Evolutionary conservation across 2,888 invertebrate genomes (phyloP), one percentile per base, ranked within the genome.

Genomic region (Aphidoletes aphidimyza): DNA sequence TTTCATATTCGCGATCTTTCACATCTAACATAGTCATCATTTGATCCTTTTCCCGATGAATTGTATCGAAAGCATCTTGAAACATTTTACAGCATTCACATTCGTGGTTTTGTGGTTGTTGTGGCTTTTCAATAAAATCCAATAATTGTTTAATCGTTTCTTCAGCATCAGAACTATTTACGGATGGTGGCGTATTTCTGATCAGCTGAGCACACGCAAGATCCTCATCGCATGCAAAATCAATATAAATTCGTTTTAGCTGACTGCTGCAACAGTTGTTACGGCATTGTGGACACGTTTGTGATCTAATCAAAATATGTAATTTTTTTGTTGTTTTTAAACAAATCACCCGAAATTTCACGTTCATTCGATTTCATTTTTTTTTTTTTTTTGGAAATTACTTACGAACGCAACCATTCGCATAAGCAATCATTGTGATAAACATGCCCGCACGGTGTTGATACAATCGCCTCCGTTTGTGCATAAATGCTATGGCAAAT

Each of bases 201-300:
- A 11, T 3, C 6, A 26, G n/a, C 22, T 54, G 54, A 6, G 26
- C 26, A 26, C 54, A 54, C 22, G 54, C 54, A 22, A 54, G 54
- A n/a, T 54, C 54, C 22, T 54, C 54, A 26, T 54, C 54, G 26
- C 22, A 54, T 6, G 54, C 54, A 54, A 54, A 54, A 6, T 54
- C 54, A 6, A 54, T 54, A 11, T 54, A 54, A 11, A 54, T 54
- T 54, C 54, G 22, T 8, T 54, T 54, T 2, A 22, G 1, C 22
- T 54, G 54, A 54, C 22, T 0, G n/a, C 19, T n/a, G 8, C 22
- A 5, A 54, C 22, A 54, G 22, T 17, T 22, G 6, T 54, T 8
- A 54, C 54, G 26, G 54, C 54, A 54, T 22, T 54, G 54, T 5
- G 54, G 54, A 54, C 54, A 54, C 54, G 54, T 22, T 54, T n/a